Base-by-base conservation (phyloP, 2,797 vertebrate species). In the Erethizon dorsatum region DNA sequence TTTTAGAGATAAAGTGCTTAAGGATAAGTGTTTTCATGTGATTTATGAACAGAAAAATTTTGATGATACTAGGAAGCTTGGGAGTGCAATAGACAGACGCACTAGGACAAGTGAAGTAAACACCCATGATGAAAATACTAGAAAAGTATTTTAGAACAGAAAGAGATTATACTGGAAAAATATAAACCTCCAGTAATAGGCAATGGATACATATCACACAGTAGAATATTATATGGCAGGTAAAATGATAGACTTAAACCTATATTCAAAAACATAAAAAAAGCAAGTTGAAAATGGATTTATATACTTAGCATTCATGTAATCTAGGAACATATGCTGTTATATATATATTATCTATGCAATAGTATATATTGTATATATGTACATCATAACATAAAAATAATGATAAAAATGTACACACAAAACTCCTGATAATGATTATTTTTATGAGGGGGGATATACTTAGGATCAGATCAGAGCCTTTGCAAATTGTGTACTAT, bases 231-330 rank as follows among this genome's bases (percentile, higher is more conserved):
- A 91, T 52, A 37, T 59, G 87, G 47, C 56, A 52, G 50, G 11
- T 65, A 71, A 90, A 78, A 83, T 52, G 5, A 52, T 31, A 80
- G 31, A 50, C 37, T 50, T 80, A 22, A 6, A 47, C 7, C 13
- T 91, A 12, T 63, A 11, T 87, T 88, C 59, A 92, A 77, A 92
- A 88, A 31, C n/a, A 56, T 15, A 69, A 37, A 80, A 45, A 94
- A 37, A 50, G 20, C 50, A 84, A 91, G 57, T 47, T 84, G 50
- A 89, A 96, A 84, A 75, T 88, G 41, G 4, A 41, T 54, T 85
- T 82, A 10, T 56, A 80, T 71, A n/a, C 18, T 85, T 85, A 73
- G 10, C 18, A 54, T 56, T 80, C 41, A 56, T 22, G 2, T 73
- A 84, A 80, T 71, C 69, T 71, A 91, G 20, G 83, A 94, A 88